phyloP scores from a whole-genome alignment of 2,113 vertebrate genomes.

The Corythornis vintsioides region DNA sequence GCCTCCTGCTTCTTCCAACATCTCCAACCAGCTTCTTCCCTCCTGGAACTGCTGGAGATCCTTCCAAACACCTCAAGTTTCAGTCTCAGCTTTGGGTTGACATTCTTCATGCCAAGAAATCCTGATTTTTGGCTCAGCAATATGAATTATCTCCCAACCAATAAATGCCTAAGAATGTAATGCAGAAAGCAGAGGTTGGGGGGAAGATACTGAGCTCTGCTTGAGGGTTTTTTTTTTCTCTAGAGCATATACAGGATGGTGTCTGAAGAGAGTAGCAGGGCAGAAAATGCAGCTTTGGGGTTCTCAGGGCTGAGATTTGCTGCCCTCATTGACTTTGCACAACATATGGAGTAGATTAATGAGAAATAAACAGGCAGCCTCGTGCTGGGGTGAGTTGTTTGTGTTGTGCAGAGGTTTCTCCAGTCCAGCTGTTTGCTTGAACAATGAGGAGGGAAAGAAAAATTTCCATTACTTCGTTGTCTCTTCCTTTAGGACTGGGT shows the following conservation, averaged over 20 bases:
- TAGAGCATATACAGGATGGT: neutral
- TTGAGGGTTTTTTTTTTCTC: neutral
- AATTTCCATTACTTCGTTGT: neutral
- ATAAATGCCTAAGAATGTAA: neutral
- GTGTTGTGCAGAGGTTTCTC: neutral
- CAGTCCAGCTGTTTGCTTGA: conserved; percentile 43
- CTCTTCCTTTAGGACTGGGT: neutral
- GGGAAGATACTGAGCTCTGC: neutral
- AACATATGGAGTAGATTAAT: neutral
- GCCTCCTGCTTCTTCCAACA: neutral
- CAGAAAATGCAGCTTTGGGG: neutral
- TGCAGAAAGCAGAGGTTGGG: neutral
- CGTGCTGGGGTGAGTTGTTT: neutral
- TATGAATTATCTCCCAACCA: neutral
- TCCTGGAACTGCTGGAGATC: neutral
- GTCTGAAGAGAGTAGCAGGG: neutral
- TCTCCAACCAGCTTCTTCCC: neutral
- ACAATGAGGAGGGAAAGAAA: neutral
- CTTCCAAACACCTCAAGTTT: accelerated
- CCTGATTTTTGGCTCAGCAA: neutral
- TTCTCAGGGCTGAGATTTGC: neutral
- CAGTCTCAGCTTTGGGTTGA: neutral
- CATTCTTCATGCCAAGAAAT: neutral
- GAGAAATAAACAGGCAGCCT: neutral
- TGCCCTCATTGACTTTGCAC: neutral